Evolutionary conservation across 2,113 vertebrate genomes (phyloP), one percentile per base, ranked within the genome.

Genomic region (Pelobates fuscus): DNA sequence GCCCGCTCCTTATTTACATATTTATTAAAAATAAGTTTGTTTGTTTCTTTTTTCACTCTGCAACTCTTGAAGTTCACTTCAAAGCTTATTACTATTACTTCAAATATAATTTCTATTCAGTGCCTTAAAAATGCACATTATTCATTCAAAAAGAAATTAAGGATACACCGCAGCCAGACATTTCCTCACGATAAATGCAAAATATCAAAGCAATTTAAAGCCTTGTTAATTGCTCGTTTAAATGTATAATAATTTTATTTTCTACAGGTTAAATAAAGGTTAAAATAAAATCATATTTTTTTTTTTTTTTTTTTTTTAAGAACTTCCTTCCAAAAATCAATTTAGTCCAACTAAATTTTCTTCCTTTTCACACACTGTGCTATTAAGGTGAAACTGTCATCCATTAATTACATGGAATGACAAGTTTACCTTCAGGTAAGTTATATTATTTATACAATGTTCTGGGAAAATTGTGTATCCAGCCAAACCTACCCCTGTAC

Each of bases 21-120:
- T 76, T 76, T 76, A 68, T 76, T 60, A 76, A 60, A 67, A 74
- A 63, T 15, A 59, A 54, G n/a, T 60, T 30, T 27, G 14, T 43
- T 58, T 59, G 15, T 75, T 44, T 24, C 20, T 61, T 27, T 71
- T 25, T 61, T 71, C 25, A 26, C 18, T 14, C 3, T 18, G 67
- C 12, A 58, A 46, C 32, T 67, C 15, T 49, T 14, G 21, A 46
- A 60, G 41, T 76, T 67, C 25, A 52, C 65, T 76, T 76, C 65
- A 76, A 76, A 76, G 64, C 12, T 27, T 10, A 43, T 15, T 17
- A 24, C 62, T 21, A 49, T 20, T 37, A 55, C 25, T 46, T 67
- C 12, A 76, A 61, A 52, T 8, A 27, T 41, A 75, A 67, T 75
- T 21, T 20, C 29, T 10, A 37, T 7, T 5, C 61, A 21, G 23